These are phyloP conservation scores for Nasua narica DNA, from an alignment of 2,797 vertebrate genomes.

Conservation along the genomic window DNA sequence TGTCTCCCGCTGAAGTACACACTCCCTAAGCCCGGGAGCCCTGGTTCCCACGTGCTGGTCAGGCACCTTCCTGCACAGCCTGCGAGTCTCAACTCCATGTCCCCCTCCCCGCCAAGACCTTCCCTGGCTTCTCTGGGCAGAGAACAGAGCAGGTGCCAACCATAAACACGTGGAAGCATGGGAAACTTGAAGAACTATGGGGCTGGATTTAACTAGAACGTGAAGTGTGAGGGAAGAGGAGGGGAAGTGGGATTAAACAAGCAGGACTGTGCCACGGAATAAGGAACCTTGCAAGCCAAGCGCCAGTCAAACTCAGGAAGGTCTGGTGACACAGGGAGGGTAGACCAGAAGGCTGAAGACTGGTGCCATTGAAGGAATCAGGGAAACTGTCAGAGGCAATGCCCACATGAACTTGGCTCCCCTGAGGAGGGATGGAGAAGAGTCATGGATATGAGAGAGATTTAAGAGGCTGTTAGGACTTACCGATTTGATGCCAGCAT, in stretches of 20 bases:
- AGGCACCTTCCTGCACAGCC: not conserved
- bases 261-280: not conserved
- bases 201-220: not conserved
- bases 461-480: not conserved
- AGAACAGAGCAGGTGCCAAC: not conserved
- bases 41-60: fast-evolving
- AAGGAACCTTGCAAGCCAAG: not conserved
- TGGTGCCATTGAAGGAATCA: too few relatives aligned
- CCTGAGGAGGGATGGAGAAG: not conserved
- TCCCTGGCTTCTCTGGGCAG: not conserved
- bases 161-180: not conserved
- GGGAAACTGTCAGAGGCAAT: not conserved
- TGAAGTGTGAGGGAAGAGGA: not conserved
- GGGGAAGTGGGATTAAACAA: not conserved
- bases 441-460: not conserved
- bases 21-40: not conserved
- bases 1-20: not conserved
- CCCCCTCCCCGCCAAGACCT: not conserved
- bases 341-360: not conserved
- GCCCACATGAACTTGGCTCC: not conserved
- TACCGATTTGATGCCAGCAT: not conserved
- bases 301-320: not conserved
- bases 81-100: not conserved
- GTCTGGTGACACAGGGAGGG: not conserved
- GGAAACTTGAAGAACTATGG: not conserved